Evolutionary conservation across 2,113 vertebrate genomes (phyloP).

Genomic region (Brienomyrus longianalis): DNA sequence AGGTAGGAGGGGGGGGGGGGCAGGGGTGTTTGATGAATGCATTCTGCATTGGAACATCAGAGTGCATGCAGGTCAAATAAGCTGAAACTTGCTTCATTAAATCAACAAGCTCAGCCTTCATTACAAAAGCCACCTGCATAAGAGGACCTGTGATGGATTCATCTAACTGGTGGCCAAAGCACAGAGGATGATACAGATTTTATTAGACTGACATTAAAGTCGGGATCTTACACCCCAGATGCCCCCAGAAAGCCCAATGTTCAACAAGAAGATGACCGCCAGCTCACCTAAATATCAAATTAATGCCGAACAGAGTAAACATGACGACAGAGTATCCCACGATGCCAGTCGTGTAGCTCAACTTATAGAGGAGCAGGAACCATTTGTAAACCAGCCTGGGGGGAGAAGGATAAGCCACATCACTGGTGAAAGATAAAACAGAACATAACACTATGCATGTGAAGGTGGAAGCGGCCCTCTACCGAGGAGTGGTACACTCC

Average conservation of each 20-base stretch:
- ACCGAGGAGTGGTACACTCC: slow-evolving; percentile 90
- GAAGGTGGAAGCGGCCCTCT: not conserved
- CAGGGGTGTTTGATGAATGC: not conserved
- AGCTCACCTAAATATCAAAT: slow-evolving; percentile 90
- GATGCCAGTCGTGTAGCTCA: slow-evolving; percentile 92
- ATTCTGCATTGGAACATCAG: not conserved
- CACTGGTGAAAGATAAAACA: not conserved
- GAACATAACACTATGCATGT: not conserved
- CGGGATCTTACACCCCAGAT: not conserved
- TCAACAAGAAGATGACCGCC: not conserved
- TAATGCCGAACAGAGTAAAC: slow-evolving; percentile 96
- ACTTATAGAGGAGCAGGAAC: slow-evolving; percentile 96
- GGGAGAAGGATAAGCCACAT: slow-evolving; percentile 9
- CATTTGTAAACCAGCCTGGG: slow-evolving; percentile 94
- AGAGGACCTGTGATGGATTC: not conserved
- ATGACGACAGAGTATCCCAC: slow-evolving; percentile 90
- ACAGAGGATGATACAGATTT: not conserved
- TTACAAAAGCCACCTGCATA: not conserved
- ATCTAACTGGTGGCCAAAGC: not conserved
- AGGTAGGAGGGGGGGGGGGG: not conserved
- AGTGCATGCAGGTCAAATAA: not conserved
- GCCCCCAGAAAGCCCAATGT: not conserved
- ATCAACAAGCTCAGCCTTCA: not conserved
- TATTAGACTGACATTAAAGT: not conserved
- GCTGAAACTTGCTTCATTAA: not conserved